Conservation (phyloP, 1,140 invertebrate genomes). For the Steinernema feltiae region DNA sequence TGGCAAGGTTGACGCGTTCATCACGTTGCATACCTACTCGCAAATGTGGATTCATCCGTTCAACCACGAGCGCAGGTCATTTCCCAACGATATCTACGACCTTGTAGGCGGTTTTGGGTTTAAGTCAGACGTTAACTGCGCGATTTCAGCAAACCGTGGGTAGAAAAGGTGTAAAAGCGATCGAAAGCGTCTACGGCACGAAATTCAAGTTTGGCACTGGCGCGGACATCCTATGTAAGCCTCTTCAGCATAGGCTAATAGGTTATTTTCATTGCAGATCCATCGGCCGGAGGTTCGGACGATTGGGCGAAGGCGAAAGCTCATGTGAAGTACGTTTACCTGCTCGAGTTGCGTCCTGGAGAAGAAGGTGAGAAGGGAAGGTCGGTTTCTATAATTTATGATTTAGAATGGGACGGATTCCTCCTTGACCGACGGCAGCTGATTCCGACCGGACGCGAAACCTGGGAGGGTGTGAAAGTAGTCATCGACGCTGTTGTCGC, state of each 20-base stretch:
- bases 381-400: neutral
- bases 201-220: conserved; percentile 56
- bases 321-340: conserved; percentile 53
- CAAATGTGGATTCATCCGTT: conserved; percentile 58
- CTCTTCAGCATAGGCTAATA: neutral
- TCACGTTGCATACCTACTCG: conserved; percentile 56
- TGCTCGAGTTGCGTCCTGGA: conserved; percentile 54
- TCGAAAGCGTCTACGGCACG: conserved; percentile 53
- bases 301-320: conserved; percentile 56
- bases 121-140: neutral
- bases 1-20: conserved; percentile 56
- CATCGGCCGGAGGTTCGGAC: conserved; percentile 56
- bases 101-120: conserved; percentile 37
- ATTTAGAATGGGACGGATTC: conserved; percentile 57
- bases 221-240: conserved; percentile 55
- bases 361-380: conserved; percentile 47
- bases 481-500: conserved; percentile 14
- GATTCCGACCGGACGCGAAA: conserved; percentile 54
- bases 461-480: conserved; percentile 55
- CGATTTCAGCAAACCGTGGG: conserved; percentile 47
- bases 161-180: conserved; percentile 44
- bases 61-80: conserved; percentile 47
- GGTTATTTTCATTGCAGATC: conserved; percentile 41
- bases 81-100: conserved; percentile 53
- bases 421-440: conserved; percentile 53